Conservation (phyloP, 2,888 invertebrate genomes). For the Calliphora vomitoria region DNA sequence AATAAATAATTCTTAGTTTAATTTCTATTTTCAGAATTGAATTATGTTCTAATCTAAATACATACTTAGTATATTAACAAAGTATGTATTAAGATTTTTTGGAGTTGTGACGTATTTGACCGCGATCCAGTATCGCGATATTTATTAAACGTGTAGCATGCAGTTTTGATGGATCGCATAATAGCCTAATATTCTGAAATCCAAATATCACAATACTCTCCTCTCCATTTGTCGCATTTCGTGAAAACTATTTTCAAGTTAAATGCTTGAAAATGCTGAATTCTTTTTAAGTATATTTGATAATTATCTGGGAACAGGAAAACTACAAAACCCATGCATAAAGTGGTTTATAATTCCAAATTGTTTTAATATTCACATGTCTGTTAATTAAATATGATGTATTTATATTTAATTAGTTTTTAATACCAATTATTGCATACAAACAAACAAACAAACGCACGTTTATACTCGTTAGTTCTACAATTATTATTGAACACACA, state of each 20-base stretch:
- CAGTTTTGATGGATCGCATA: no score
- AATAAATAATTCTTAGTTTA: no score
- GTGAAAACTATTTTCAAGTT: background rate
- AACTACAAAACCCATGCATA: background rate
- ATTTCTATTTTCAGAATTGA: no score
- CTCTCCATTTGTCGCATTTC: background rate
- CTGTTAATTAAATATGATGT: conserved; percentile 2
- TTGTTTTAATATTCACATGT: conserved; percentile 13
- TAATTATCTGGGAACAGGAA: background rate
- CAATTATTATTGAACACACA: background rate
- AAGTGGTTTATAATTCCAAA: background rate
- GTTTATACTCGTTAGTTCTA: background rate
- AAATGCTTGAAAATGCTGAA: no score
- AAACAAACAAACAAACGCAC: background rate
- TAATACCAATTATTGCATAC: background rate
- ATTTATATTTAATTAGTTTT: conserved; percentile 15
- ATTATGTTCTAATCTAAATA: no score
- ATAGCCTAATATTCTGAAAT: no score
- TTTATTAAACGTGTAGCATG: no score
- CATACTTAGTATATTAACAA: no score
- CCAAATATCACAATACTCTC: no score
- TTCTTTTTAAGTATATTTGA: background rate
- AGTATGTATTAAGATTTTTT: no score
- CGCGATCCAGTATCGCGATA: no score
- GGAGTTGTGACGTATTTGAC: no score